Percentiles rank a stretch among this genome's conserved stretches.
phyloP scores from a whole-genome alignment of 2,888 invertebrate genomes.

The Spodoptera exigua region DNA sequence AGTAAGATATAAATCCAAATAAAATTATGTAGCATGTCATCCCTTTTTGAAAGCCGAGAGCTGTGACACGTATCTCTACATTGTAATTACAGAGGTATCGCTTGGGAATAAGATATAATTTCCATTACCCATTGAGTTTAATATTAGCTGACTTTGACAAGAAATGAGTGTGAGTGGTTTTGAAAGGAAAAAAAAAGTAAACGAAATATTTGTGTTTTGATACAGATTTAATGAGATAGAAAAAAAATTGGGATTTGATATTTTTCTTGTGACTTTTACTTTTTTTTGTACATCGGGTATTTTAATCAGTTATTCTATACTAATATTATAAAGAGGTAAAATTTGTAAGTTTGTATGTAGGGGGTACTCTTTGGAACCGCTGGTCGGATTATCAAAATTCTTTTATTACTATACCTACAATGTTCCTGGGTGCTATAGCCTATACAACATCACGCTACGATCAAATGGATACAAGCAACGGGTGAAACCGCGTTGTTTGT shows the following conservation, averaged over 20 bases:
- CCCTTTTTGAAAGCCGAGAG: conserved; percentile 20
- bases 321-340: no score
- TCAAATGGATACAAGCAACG: no score
- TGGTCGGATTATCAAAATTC: no score
- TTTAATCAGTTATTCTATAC: no score
- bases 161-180: neutral
- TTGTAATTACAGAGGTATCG: conserved; percentile 27
- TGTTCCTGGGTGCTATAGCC: no score
- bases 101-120: conserved; percentile 16
- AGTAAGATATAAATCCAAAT: conserved; percentile 7
- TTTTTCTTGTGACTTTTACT: no score
- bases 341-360: no score
- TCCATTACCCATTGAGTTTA: conserved; percentile 4
- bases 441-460: no score
- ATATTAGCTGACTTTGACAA: conserved; percentile 13
- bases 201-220: neutral
- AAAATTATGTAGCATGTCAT: conserved; percentile 3
- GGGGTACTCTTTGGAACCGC: no score
- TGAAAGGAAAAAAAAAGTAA: conserved; percentile 1
- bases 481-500: no score
- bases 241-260: neutral
- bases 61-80: conserved; percentile 20
- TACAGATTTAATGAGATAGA: conserved; percentile 1
- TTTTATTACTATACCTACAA: no score
- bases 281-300: no score